Percentiles rank a stretch among this genome's conserved stretches.
Evolutionary conservation across 2,797 vertebrate species (phyloP).

Genomic region (Glossophaga mutica): DNA sequence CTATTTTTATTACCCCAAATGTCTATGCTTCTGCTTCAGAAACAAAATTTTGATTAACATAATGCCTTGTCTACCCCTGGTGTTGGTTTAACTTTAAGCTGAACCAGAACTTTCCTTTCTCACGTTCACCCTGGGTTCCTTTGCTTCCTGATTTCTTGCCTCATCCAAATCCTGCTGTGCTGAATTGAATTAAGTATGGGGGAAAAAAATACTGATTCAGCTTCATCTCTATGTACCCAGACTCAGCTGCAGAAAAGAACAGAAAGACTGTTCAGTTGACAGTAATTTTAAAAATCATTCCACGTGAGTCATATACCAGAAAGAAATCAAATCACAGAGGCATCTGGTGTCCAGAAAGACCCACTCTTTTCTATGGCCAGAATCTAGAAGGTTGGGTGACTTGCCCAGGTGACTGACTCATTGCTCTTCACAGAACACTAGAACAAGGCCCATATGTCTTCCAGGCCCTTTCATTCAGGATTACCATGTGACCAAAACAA

Average conservation of each 20-base stretch:
- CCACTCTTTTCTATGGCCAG: not conserved
- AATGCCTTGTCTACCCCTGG: not conserved
- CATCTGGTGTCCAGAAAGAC: constrained; percentile 64
- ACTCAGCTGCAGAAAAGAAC: constrained; percentile 63
- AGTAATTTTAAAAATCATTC: constrained; percentile 46
- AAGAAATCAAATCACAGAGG: constrained; percentile 55
- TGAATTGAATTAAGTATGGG: constrained; percentile 52
- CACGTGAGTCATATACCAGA: constrained; percentile 51
- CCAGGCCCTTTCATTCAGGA: not conserved
- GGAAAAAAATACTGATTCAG: constrained; percentile 38
- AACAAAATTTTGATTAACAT: constrained; percentile 30
- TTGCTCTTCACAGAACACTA: not conserved
- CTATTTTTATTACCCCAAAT: constrained; percentile 1
- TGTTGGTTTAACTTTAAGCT: constrained; percentile 43
- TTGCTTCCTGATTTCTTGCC: constrained; percentile 45
- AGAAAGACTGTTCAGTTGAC: constrained; percentile 44
- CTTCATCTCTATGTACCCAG: constrained; percentile 35
- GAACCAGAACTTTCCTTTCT: constrained; percentile 44
- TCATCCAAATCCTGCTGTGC: constrained; percentile 51
- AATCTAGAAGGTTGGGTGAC: constrained; percentile 33
- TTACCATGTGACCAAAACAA: not conserved
- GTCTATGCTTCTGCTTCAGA: constrained; percentile 5
- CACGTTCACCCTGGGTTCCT: not conserved
- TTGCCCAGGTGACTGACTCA: constrained; percentile 39
- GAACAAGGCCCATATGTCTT: not conserved